Conservation (phyloP, 2,113 vertebrate species). For the Trogon melanurus region DNA sequence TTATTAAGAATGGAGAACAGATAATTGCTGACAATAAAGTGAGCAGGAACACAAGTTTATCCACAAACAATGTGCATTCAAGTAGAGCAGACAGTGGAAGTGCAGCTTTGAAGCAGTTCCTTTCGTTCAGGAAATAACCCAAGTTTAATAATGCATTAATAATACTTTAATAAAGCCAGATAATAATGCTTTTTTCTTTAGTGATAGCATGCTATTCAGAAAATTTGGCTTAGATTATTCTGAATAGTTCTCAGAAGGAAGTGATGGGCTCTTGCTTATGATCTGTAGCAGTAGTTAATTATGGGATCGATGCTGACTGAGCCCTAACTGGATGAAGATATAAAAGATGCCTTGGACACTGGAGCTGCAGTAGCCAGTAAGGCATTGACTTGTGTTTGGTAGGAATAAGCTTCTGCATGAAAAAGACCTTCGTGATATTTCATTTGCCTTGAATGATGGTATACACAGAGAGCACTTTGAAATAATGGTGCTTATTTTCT, state of each 20-base stretch:
- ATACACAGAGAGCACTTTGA: background rate
- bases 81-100: background rate
- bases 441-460: background rate
- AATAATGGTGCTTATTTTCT: background rate
- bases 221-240: background rate
- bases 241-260: background rate
- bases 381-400: background rate
- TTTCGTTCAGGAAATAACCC: conserved; percentile 11
- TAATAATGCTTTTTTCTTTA: background rate
- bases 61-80: background rate
- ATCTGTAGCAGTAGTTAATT: background rate
- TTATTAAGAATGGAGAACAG: background rate
- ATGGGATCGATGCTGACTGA: accelerated
- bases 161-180: background rate
- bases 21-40: background rate
- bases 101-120: background rate
- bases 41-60: background rate
- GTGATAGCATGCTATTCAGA: background rate
- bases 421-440: background rate
- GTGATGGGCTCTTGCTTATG: background rate
- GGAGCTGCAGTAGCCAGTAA: background rate
- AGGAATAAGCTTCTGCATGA: background rate
- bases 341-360: background rate
- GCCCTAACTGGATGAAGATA: background rate
- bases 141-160: background rate